Evolutionary conservation across 2,797 vertebrate species (phyloP).

Genomic region (Notolabrus celidotus): DNA sequence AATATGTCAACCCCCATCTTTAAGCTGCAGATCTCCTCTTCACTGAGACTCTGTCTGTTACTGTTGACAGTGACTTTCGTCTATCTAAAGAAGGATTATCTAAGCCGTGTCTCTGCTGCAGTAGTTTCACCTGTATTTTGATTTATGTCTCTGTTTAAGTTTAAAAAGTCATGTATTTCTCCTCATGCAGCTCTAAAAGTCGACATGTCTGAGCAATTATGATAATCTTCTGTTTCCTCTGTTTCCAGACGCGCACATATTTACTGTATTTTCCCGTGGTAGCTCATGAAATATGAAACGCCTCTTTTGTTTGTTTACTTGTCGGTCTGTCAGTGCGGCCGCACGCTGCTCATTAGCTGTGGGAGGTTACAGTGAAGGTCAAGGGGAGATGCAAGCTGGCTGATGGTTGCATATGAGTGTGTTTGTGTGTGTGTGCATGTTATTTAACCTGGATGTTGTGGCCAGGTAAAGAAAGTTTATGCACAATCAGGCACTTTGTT

Average conservation of each 20-base stretch:
- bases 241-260: conserved; percentile 8
- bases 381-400: conserved; percentile 32
- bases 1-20: no score
- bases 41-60: no score
- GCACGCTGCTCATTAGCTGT: conserved; percentile 50
- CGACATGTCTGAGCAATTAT: conserved; percentile 44
- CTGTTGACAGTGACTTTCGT: no score
- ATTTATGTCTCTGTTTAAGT: background rate
- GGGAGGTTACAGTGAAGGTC: conserved; percentile 60
- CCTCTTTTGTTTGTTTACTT: conserved; percentile 66
- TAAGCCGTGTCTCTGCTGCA: background rate
- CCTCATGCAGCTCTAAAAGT: conserved; percentile 18
- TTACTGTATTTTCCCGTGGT: conserved; percentile 19
- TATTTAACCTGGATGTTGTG: background rate
- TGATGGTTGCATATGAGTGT: background rate
- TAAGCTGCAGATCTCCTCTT: no score
- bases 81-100: no score
- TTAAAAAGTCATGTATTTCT: conserved; percentile 4
- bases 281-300: conserved; percentile 69
- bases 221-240: conserved; percentile 25
- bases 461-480: no score
- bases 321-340: conserved; percentile 48
- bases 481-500: no score
- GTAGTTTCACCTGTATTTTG: background rate
- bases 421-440: background rate